Evolutionary conservation across 2,888 invertebrate genomes (phyloP).

Genomic region (Calliopum simillimum): DNA sequence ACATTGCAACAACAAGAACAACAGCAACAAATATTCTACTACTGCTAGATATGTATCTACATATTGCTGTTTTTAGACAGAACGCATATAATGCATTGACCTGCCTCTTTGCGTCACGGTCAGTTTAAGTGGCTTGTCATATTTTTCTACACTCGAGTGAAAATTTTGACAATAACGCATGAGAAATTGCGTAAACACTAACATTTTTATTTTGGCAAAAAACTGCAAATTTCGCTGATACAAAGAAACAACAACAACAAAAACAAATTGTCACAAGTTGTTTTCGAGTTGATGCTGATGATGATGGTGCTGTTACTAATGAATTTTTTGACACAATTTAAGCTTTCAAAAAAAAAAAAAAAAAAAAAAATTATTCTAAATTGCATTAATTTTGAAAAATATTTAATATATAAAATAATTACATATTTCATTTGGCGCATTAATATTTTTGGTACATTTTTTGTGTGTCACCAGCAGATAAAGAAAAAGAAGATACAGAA

Average conservation of each 20-base stretch:
- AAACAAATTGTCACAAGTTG: constrained; percentile 4
- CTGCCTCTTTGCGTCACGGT: constrained; percentile 12
- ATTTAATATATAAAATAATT: too few species aligned
- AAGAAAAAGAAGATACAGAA: too few species aligned
- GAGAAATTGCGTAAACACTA: constrained; percentile 9
- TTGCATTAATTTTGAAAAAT: too few species aligned
- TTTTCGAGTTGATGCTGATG: constrained; percentile 13
- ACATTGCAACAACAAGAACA: constrained; percentile 1
- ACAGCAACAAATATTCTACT: neutral
- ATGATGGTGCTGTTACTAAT: constrained; percentile 29
- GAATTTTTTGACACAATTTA: constrained; percentile 42
- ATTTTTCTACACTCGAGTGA: constrained; percentile 16
- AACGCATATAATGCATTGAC: neutral
- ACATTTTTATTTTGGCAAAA: neutral
- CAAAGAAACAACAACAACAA: constrained; percentile 1
- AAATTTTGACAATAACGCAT: constrained; percentile 31
- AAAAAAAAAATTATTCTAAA: too few species aligned
- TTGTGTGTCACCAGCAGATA: too few species aligned
- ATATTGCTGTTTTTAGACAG: too few species aligned
- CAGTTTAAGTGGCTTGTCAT: constrained; percentile 25
- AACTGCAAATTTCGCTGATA: neutral
- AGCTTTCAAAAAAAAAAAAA: constrained; percentile 2
- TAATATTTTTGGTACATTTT: too few species aligned
- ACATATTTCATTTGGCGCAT: too few species aligned
- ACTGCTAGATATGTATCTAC: too few species aligned